Percentiles rank a stretch among this genome's conserved stretches.
phyloP scores from a whole-genome alignment of 1,140 invertebrate species.

The Aphidius ervi region DNA sequence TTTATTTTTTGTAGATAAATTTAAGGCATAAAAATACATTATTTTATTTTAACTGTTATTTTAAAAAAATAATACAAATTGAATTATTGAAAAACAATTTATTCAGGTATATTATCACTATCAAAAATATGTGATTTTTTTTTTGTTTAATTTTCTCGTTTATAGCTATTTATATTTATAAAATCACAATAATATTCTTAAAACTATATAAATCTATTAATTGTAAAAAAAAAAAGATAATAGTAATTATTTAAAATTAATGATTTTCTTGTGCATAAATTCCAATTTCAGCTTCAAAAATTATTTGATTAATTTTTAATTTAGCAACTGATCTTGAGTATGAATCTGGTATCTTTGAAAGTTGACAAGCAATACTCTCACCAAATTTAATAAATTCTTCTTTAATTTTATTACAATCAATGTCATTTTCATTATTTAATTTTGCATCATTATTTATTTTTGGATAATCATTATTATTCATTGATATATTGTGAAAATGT shows the following conservation, averaged over 20 bases:
- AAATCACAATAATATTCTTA: conserved; percentile 9
- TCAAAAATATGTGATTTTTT: too few relatives aligned
- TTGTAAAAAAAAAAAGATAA: conserved; percentile 4
- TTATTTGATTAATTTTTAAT: conserved; percentile 37
- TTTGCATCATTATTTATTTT: conserved; percentile 1
- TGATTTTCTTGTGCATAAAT: conserved; percentile 35
- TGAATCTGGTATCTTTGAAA: conserved; percentile 37
- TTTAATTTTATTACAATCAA: conserved; percentile 27
- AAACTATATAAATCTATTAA: conserved; percentile 19
- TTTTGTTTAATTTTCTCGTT: too few relatives aligned
- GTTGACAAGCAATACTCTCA: conserved; percentile 35
- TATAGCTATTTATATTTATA: background rate
- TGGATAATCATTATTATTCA: conserved; percentile 20
- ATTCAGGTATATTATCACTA: too few relatives aligned
- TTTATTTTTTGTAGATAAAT: too few relatives aligned
- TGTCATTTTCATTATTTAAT: conserved; percentile 5
- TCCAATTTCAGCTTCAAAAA: conserved; percentile 39
- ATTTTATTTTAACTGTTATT: too few relatives aligned
- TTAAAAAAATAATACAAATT: too few relatives aligned
- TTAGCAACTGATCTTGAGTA: conserved; percentile 41
- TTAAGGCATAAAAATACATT: too few relatives aligned
- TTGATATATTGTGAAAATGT: conserved; percentile 7
- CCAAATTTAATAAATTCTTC: conserved; percentile 38
- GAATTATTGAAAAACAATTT: too few relatives aligned
- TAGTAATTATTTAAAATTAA: too few relatives aligned